Conservation (phyloP, 2,888 invertebrate genomes). For the Abscondita cerata region DNA sequence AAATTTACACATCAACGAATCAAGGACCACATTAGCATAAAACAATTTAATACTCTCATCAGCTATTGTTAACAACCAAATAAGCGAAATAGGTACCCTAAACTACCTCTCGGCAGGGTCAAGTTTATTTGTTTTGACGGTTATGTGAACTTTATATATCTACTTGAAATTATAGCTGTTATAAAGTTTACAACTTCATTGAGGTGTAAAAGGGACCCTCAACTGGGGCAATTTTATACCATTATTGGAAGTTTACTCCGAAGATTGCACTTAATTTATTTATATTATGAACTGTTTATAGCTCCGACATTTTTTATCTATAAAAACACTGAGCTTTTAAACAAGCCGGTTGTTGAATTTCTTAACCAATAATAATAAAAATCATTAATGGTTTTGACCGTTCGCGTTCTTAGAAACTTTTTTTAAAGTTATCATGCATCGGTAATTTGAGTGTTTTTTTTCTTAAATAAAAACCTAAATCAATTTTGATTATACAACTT, state of each 20-base stretch:
- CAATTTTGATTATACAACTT: too few relatives aligned
- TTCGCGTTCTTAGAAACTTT: slow-evolving; percentile 6
- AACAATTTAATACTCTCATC: slow-evolving; percentile 33
- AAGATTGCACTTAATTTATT: slow-evolving; percentile 16
- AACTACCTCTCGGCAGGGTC: slow-evolving; percentile 24
- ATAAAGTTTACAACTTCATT: slow-evolving; percentile 38
- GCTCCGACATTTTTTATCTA: slow-evolving; percentile 17
- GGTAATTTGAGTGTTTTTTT: background rate
- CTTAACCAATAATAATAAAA: slow-evolving; percentile 27
- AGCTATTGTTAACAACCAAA: slow-evolving; percentile 28
- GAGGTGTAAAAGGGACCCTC: slow-evolving; percentile 35
- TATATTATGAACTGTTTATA: slow-evolving; percentile 19
- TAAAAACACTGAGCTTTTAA: slow-evolving; percentile 22
- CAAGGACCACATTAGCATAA: slow-evolving; percentile 30
- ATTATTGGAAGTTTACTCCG: slow-evolving; percentile 13
- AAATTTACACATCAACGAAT: slow-evolving; percentile 34
- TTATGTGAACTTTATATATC: slow-evolving; percentile 36
- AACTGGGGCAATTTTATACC: slow-evolving; percentile 16
- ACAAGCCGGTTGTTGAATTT: slow-evolving; percentile 13
- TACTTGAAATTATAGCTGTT: slow-evolving; percentile 36
- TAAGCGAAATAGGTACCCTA: slow-evolving; percentile 29
- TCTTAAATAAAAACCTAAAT: too few relatives aligned
- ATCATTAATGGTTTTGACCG: slow-evolving; percentile 23
- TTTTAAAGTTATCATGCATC: background rate
- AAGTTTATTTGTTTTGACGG: slow-evolving; percentile 39